Evolutionary conservation across 2,113 vertebrate species (phyloP).

Genomic region (Haemorhous mexicanus): DNA sequence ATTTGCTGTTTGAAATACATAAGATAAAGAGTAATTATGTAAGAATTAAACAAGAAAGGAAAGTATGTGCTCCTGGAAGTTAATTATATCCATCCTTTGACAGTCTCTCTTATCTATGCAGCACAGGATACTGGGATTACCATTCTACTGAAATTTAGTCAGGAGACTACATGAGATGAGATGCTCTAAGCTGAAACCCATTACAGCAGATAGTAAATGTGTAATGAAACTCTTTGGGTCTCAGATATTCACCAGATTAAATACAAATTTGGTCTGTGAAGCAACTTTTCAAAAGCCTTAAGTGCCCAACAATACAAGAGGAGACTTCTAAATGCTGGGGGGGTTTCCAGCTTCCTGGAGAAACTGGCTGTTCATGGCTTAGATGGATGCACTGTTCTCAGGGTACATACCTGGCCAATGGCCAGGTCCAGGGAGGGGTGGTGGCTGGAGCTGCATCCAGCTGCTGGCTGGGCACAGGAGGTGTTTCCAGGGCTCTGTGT

Average conservation of each 20-base stretch:
- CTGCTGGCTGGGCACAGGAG: accelerated
- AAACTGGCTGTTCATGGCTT: background rate
- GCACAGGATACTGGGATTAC: background rate
- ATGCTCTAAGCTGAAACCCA: background rate
- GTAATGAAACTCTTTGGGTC: background rate
- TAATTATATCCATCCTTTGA: background rate
- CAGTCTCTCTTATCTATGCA: background rate
- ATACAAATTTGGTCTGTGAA: background rate
- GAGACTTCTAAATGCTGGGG: background rate
- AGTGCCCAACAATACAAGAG: background rate
- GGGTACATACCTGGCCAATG: background rate
- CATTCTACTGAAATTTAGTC: background rate
- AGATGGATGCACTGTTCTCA: background rate
- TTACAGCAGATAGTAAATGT: background rate
- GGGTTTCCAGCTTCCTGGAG: background rate
- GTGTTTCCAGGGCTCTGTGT: background rate
- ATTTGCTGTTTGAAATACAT: background rate
- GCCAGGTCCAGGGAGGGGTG: background rate
- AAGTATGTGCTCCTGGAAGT: background rate
- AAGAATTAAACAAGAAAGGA: conserved; percentile 4
- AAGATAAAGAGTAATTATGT: background rate
- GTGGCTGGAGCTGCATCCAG: background rate
- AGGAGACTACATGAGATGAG: background rate
- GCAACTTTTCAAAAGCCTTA: background rate
- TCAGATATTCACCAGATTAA: background rate